phyloP scores from a whole-genome alignment of 2,888 invertebrate genomes.

The Ophonus ardosiacus region DNA sequence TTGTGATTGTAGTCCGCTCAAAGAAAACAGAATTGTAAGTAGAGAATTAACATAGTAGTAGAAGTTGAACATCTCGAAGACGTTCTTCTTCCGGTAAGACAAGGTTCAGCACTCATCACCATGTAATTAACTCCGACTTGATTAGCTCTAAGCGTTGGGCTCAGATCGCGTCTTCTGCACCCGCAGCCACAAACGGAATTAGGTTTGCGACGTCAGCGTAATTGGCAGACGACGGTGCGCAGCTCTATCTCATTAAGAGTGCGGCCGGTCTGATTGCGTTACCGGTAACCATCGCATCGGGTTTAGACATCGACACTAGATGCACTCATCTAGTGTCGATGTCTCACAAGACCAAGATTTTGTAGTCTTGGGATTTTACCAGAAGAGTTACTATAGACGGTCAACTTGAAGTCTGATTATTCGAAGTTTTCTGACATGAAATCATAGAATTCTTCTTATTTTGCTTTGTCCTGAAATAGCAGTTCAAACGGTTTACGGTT shows the following conservation, averaged over 20 bases:
- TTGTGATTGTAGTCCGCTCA: background rate
- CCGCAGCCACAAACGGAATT: slow-evolving; percentile 61
- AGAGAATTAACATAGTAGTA: background rate
- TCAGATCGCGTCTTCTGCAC: slow-evolving; percentile 27
- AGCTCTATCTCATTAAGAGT: slow-evolving; percentile 59
- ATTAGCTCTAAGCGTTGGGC: slow-evolving; percentile 27
- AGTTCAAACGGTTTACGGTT: no score
- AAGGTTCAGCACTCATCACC: slow-evolving; percentile 52
- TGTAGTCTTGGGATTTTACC: no score
- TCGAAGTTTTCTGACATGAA: no score
- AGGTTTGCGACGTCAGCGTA: slow-evolving; percentile 62
- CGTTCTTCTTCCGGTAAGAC: background rate
- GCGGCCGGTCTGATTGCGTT: slow-evolving; percentile 62
- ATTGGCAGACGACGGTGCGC: slow-evolving; percentile 52
- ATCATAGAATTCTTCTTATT: no score
- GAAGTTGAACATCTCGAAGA: slow-evolving; percentile 15
- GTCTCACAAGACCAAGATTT: no score
- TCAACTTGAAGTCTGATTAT: no score
- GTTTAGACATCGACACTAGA: background rate
- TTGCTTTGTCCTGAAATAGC: no score
- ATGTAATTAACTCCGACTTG: slow-evolving; percentile 55
- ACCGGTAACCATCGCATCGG: slow-evolving; percentile 47
- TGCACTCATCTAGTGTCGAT: background rate
- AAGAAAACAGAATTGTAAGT: background rate
- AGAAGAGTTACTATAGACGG: no score